phyloP scores from a whole-genome alignment of 2,888 invertebrate genomes.

The Aspidapion aeneum region DNA sequence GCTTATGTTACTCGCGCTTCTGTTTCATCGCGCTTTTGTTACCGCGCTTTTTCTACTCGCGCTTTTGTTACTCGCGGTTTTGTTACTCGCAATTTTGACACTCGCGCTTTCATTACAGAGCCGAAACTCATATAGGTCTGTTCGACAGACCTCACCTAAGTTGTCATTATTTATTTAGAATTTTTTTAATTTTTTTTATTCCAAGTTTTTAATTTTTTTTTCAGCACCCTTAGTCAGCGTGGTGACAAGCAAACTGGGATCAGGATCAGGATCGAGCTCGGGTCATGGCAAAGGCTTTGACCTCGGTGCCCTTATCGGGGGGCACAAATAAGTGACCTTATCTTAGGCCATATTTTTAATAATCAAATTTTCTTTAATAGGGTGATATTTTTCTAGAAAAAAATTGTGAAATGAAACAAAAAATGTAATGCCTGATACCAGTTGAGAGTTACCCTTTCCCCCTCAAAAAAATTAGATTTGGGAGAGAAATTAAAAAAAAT shows the following conservation, averaged over 20 bases:
- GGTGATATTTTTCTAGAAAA: background rate
- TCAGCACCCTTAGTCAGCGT: slow-evolving; percentile 56
- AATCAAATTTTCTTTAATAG: background rate
- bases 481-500: background rate
- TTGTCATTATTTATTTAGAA: no score
- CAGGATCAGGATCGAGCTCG: slow-evolving; percentile 45
- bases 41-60: no score
- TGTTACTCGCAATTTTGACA: no score
- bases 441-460: no score
- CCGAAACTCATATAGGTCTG: no score
- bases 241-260: slow-evolving; percentile 62
- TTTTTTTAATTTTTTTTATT: no score
- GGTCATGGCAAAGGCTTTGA: slow-evolving; percentile 54
- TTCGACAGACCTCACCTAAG: no score
- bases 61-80: no score
- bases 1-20: no score
- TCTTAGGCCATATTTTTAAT: background rate
- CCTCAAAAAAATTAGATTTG: no score
- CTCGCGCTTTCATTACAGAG: no score
- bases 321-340: slow-evolving; percentile 9
- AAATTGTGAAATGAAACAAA: background rate
- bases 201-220: background rate
- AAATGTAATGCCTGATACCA: background rate
- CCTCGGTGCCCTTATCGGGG: slow-evolving; percentile 48
- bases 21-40: no score